Evolutionary conservation across 2,888 invertebrate species (phyloP).

Genomic region (Steromphala cineraria): DNA sequence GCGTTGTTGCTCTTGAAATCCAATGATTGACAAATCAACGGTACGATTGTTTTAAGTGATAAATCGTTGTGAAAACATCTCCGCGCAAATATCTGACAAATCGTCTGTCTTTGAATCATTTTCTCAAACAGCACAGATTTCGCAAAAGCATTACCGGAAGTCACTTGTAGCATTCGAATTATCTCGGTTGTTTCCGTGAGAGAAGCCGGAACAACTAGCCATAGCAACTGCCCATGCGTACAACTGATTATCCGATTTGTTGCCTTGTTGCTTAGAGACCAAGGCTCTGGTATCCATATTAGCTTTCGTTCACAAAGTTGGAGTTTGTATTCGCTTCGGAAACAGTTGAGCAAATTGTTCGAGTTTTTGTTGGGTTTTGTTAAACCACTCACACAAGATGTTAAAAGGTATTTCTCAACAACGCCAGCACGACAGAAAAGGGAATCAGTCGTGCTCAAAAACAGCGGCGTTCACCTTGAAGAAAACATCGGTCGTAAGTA

Average conservation of each 20-base stretch:
- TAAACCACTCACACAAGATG: neutral
- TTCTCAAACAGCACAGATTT: neutral
- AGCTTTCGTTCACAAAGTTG: neutral
- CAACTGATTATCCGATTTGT: conserved; percentile 50
- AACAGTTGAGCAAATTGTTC: neutral
- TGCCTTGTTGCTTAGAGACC: conserved; percentile 45
- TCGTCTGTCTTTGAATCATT: neutral
- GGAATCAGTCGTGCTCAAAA: neutral
- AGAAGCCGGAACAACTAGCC: neutral
- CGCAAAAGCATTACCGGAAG: neutral
- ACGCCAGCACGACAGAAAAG: neutral
- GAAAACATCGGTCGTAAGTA: neutral
- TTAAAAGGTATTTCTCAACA: neutral
- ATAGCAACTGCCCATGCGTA: conserved; percentile 28
- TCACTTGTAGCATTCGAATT: neutral
- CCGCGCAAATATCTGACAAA: neutral
- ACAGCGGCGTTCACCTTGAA: neutral
- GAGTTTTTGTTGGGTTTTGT: neutral
- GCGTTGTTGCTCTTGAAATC: no score
- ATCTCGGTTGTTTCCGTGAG: neutral
- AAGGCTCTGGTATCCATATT: conserved; percentile 25
- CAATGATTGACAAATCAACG: no score
- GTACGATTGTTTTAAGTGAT: no score
- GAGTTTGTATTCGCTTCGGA: neutral
- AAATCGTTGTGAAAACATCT: neutral